phyloP scores from a whole-genome alignment of 2,888 invertebrate genomes.

The Orthosia incerta region DNA sequence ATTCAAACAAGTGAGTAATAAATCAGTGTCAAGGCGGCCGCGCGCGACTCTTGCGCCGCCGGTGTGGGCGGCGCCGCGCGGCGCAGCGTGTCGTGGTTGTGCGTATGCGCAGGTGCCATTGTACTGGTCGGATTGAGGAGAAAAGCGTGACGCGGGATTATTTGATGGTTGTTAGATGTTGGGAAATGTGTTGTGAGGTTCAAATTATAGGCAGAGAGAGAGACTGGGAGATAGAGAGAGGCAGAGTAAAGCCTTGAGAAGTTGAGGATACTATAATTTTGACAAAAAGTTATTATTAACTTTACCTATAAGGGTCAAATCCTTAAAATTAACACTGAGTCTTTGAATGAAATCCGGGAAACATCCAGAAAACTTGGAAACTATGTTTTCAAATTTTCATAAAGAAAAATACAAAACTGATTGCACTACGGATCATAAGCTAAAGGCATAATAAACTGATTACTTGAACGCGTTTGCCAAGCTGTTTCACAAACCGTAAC shows the following conservation, averaged over 20 bases:
- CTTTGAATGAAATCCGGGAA: background rate
- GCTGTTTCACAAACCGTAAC: conserved; percentile 25
- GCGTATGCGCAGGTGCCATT: conserved; percentile 51
- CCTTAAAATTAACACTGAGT: background rate
- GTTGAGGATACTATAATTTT: background rate
- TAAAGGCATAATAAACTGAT: conserved; percentile 7
- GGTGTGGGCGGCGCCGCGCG: conserved; percentile 19
- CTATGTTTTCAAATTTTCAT: background rate
- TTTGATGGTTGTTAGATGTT: conserved; percentile 1
- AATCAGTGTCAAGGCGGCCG: conserved; percentile 62
- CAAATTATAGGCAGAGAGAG: background rate
- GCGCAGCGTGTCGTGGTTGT: background rate
- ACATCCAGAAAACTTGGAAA: background rate
- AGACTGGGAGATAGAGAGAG: background rate
- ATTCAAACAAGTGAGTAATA: conserved; percentile 51
- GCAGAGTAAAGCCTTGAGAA: background rate
- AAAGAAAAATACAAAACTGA: background rate
- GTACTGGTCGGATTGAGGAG: conserved; percentile 19
- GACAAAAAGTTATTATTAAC: background rate
- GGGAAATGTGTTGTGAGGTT: background rate
- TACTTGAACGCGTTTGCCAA: conserved; percentile 14
- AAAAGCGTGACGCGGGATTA: conserved; percentile 27
- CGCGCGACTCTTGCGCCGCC: conserved; percentile 14
- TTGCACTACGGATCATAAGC: background rate
- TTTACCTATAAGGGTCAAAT: background rate